Evolutionary conservation across 2,113 vertebrate species (phyloP).

Genomic region (Calidris pygmaea): DNA sequence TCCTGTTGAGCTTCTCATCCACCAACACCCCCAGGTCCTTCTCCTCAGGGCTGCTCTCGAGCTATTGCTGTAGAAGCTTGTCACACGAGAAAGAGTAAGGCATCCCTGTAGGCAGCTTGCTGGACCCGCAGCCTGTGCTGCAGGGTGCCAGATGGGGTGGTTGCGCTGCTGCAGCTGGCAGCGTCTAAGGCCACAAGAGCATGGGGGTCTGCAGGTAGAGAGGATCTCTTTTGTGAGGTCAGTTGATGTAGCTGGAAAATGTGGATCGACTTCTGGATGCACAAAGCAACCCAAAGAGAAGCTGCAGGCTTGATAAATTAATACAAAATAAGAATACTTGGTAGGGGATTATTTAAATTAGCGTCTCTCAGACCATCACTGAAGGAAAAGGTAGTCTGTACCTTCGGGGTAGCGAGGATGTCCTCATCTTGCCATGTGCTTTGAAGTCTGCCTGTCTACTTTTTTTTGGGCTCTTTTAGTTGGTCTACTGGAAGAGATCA

Average conservation of each 20-base stretch:
- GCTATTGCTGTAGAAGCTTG: background rate
- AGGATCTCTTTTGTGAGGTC: background rate
- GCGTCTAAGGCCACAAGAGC: background rate
- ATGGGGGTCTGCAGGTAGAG: no score
- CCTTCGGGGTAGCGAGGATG: no score
- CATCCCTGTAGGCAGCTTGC: background rate
- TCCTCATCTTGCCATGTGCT: background rate
- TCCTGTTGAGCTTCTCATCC: background rate
- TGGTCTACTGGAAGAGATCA: background rate
- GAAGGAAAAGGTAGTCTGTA: background rate
- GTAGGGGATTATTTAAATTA: background rate
- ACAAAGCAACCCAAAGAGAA: background rate
- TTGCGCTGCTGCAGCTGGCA: background rate
- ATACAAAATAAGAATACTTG: background rate
- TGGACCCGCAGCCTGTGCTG: fast-evolving
- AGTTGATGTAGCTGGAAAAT: background rate
- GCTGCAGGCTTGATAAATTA: background rate
- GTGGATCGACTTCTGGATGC: background rate
- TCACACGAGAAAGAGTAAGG: fast-evolving
- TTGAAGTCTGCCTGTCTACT: background rate
- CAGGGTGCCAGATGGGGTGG: background rate
- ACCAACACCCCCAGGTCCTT: background rate
- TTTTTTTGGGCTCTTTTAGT: background rate
- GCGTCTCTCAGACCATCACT: background rate
- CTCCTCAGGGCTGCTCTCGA: background rate